These are phyloP conservation scores for Podocnemis expansa DNA, from an alignment of 2,113 vertebrate genomes.

Conservation along the genomic window DNA sequence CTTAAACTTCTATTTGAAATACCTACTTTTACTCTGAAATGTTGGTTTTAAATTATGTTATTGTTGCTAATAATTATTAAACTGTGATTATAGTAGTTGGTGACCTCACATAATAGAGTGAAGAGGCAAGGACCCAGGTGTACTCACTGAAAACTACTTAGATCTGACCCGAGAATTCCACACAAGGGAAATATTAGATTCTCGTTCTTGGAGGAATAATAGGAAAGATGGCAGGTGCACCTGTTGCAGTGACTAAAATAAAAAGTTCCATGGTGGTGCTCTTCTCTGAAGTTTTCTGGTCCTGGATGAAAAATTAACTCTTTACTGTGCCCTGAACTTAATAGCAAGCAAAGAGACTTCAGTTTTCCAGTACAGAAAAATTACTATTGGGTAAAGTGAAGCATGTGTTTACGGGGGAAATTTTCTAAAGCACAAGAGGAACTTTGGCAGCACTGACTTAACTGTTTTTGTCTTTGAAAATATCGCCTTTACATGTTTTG, in stretches of 20 bases:
- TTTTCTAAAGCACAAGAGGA: constrained; percentile 45
- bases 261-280: constrained; percentile 66
- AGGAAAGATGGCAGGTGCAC: constrained; percentile 71
- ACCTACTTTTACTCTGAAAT: not conserved
- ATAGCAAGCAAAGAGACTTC: constrained; percentile 70
- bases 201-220: constrained; percentile 72
- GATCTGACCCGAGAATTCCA: constrained; percentile 70
- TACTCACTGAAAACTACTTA: constrained; percentile 48
- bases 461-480: constrained; percentile 55
- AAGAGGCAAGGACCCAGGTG: constrained; percentile 33
- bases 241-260: constrained; percentile 71
- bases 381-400: constrained; percentile 58
- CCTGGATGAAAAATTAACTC: constrained; percentile 75
- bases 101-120: constrained; percentile 45
- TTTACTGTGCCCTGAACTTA: constrained; percentile 71
- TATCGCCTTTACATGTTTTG: constrained; percentile 36
- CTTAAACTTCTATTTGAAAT: not conserved
- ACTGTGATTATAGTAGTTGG: not conserved
- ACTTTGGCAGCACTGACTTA: constrained; percentile 63
- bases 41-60: not conserved
- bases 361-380: constrained; percentile 62
- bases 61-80: not conserved
- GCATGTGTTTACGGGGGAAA: constrained; percentile 7
- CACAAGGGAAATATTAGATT: constrained; percentile 73
- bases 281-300: constrained; percentile 69